phyloP scores from a whole-genome alignment of 2,888 invertebrate genomes.

The Euplexia lucipara region DNA sequence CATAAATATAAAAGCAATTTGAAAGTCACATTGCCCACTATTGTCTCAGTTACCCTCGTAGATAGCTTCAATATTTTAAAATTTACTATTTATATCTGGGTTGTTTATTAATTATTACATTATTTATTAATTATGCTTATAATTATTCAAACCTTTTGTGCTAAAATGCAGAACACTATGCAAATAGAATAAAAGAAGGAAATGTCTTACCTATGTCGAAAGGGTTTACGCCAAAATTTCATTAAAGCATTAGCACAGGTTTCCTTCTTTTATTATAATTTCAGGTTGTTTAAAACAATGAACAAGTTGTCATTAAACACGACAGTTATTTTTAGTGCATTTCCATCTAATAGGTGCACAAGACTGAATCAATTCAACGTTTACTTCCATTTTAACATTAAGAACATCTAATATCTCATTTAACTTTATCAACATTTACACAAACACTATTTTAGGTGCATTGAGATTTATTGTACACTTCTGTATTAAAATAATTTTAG shows the following conservation, averaged over 20 bases:
- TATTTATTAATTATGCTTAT: slow-evolving; percentile 62
- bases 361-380: slow-evolving; percentile 67
- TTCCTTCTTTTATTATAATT: slow-evolving; percentile 78
- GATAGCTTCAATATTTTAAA: slow-evolving; percentile 54
- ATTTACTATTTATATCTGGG: slow-evolving; percentile 52
- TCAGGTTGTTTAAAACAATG: slow-evolving; percentile 57
- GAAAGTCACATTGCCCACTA: slow-evolving; percentile 26
- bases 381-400: slow-evolving; percentile 74
- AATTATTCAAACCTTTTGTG: slow-evolving; percentile 65
- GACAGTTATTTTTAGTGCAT: slow-evolving; percentile 75
- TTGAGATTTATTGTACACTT: slow-evolving; percentile 78
- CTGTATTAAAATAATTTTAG: slow-evolving; percentile 81
- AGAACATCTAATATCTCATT: slow-evolving; percentile 71
- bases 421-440: slow-evolving; percentile 74
- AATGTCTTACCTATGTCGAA: slow-evolving; percentile 65
- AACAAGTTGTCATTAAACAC: slow-evolving; percentile 65
- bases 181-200: slow-evolving; percentile 77
- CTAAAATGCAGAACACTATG: slow-evolving; percentile 70
- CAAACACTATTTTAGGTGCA: slow-evolving; percentile 84
- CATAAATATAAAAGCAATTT: not conserved
- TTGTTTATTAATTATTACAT: slow-evolving; percentile 56
- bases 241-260: slow-evolving; percentile 38
- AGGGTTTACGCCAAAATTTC: slow-evolving; percentile 32
- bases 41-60: slow-evolving; percentile 78
- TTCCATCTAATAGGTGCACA: slow-evolving; percentile 81